Percentiles rank a stretch among this genome's conserved stretches.
Conservation (phyloP, 2,113 vertebrate species). For the Ranitomeya variabilis region DNA sequence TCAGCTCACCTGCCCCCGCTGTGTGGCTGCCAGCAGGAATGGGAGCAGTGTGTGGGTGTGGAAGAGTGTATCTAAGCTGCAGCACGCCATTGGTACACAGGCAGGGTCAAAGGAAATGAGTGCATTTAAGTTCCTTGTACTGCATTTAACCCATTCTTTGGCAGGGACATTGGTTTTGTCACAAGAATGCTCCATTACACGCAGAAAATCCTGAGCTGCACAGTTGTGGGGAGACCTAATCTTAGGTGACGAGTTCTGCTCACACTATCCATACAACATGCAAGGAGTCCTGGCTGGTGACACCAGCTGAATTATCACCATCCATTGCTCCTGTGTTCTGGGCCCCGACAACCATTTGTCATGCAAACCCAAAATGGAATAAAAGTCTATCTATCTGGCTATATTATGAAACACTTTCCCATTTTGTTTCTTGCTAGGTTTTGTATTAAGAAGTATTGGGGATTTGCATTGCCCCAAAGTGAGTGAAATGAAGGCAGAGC, state of each 20-base stretch:
- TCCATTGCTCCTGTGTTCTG: not conserved
- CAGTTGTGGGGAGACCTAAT: not conserved
- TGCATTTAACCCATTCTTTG: conserved; percentile 50
- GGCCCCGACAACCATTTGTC: not conserved
- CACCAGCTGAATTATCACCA: conserved; percentile 7
- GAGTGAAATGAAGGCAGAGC: no score
- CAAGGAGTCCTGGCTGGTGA: not conserved
- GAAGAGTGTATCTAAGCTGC: conserved; percentile 56
- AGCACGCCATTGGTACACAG: conserved; percentile 52
- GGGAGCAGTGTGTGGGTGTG: conserved; percentile 58
- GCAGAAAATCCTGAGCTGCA: not conserved
- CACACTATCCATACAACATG: not conserved
- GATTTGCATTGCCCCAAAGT: no score
- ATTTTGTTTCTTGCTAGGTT: no score
- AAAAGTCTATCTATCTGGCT: no score
- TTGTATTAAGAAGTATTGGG: no score
- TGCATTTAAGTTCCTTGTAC: conserved; percentile 55
- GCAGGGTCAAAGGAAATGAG: conserved; percentile 57
- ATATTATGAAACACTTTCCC: no score
- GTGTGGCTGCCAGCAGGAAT: conserved; percentile 52
- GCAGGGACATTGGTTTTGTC: conserved; percentile 2
- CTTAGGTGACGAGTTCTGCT: not conserved
- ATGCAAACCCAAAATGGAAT: not conserved
- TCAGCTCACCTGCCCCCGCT: conserved; percentile 57
- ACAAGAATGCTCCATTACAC: not conserved